phyloP scores from a whole-genome alignment of 2,113 vertebrate species.

The Cranoglanis bouderius region DNA sequence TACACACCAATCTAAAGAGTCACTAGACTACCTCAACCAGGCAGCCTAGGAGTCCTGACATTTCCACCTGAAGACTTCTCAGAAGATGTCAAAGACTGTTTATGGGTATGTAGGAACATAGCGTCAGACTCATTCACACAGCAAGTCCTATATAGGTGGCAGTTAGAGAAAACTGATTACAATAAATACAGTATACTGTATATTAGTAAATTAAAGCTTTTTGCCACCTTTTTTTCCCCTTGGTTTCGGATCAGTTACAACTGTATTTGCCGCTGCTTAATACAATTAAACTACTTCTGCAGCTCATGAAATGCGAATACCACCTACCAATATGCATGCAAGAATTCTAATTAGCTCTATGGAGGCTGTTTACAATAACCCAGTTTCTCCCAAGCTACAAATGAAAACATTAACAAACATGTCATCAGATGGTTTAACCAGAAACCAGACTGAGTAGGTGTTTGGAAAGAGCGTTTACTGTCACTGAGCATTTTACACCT shows the following conservation, averaged over 20 bases:
- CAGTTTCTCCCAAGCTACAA: neutral
- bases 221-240: neutral
- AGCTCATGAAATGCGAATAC: neutral
- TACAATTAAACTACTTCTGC: neutral
- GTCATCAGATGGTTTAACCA: neutral
- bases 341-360: neutral
- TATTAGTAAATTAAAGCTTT: neutral
- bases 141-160: neutral
- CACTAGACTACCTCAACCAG: neutral
- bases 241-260: neutral
- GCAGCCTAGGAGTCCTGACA: neutral
- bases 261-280: neutral
- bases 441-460: neutral
- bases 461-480: neutral
- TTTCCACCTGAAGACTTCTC: neutral
- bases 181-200: neutral
- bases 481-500: neutral
- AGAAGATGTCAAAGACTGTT: neutral
- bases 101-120: neutral
- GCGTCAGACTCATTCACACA: neutral
- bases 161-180: neutral
- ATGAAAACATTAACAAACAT: neutral
- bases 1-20: neutral
- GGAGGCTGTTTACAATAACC: neutral
- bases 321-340: neutral